Evolutionary conservation across 2,888 invertebrate genomes (phyloP), one percentile per base, ranked within the genome.

Genomic region (Drosophila birchii): DNA sequence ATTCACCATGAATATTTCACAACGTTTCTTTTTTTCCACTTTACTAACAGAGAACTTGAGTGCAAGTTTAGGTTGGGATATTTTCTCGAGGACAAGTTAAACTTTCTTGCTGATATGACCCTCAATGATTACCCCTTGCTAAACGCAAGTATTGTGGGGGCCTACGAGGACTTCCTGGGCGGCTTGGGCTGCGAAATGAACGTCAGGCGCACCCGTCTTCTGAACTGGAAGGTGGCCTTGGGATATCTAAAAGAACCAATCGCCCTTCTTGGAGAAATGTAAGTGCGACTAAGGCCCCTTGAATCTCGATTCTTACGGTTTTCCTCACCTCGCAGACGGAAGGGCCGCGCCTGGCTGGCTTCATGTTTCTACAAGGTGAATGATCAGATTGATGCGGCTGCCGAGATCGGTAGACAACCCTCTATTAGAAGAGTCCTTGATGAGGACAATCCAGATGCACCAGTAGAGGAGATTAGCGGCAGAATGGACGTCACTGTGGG

Each of bases 221-320:
- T 96, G 73, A 96, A 95, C 93, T 98, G 97, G 93, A 98, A 98
- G 93, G 96, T 98, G 91, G 96, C 97, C 61, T 94, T 99, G 86
- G 99, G 98, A 58, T 98, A 97, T 93, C 41, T 66, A n/a, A 95
- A 96, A 79, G 95, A 95, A 47, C 97, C 98, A 92, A 98, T 98
- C 92, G 96, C 96, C 81, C 94, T 99, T 63, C 98, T 98, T 93
- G 96, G 97, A 76, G 96, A 96, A 93, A 96, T 98, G 97, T 98
- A 95, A 96, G 86, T 73, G 14, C 14, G 6, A 14, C 9, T 12
- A 12, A 6, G 18, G 18, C 12, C 11, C 11, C n/a, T 18, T 18
- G 20, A 14, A 3, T 44, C 14, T 23, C 7, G 7, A 11, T 16
- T 14, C 12, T 12, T 7, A 29, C 16, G 3, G 1, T 1, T 16